phyloP scores from a whole-genome alignment of 1,140 invertebrate genomes.

The Apis mellifera region DNA sequence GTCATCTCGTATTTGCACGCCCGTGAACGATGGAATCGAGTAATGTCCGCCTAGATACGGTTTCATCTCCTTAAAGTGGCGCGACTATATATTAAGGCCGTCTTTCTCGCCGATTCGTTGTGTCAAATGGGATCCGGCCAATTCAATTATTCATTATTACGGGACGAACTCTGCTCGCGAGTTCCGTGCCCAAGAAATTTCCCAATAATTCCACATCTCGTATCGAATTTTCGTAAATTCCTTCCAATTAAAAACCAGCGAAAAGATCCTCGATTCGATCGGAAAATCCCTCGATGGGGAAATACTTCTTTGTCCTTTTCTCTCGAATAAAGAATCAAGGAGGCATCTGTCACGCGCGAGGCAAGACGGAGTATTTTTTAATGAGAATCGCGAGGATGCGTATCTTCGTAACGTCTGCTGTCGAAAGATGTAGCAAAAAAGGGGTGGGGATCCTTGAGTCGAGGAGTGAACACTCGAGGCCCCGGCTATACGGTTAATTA shows the following conservation, averaged over 20 bases:
- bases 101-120: background rate
- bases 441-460: slow-evolving; percentile 48
- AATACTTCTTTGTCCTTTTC: no score
- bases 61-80: slow-evolving; percentile 39
- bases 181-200: background rate
- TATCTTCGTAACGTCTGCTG: slow-evolving; percentile 51
- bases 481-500: slow-evolving; percentile 55
- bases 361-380: slow-evolving; percentile 50
- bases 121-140: background rate
- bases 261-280: background rate
- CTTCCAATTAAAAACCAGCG: no score
- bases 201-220: background rate
- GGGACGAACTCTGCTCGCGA: background rate
- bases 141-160: background rate
- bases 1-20: slow-evolving; percentile 23
- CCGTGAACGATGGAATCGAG: slow-evolving; percentile 2
- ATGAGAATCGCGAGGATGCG: slow-evolving; percentile 42
- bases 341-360: background rate
- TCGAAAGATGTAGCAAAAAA: slow-evolving; percentile 37
- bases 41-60: slow-evolving; percentile 36
- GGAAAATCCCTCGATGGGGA: no score
- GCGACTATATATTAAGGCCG: slow-evolving; percentile 44
- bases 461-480: slow-evolving; percentile 46
- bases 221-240: no score
- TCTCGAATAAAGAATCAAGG: slow-evolving; percentile 4